These are phyloP conservation scores for Tetragonula clypearis DNA, from an alignment of 1,140 invertebrate species.

Conservation along the genomic window DNA sequence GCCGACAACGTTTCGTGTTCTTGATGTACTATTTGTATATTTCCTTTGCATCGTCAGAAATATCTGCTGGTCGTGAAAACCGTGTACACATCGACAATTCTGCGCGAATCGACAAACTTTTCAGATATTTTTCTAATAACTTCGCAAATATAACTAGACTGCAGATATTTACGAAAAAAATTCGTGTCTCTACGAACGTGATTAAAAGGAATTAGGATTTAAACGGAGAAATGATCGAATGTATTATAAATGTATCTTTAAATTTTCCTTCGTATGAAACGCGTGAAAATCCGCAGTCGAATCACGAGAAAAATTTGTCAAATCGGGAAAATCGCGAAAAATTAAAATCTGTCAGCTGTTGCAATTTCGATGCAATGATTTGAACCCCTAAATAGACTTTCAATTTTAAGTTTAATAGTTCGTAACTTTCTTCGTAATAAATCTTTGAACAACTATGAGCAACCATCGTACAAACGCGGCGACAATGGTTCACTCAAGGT, in stretches of 20 bases:
- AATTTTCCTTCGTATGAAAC: no score
- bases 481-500: no score
- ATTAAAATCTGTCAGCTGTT: neutral
- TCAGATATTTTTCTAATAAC: neutral
- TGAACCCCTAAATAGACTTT: neutral
- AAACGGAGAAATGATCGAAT: rapidly evolving
- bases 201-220: neutral
- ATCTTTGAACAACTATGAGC: no score
- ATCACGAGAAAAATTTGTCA: no score
- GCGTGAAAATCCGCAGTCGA: no score
- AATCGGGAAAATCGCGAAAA: neutral
- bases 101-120: neutral
- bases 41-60: neutral
- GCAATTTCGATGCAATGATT: neutral
- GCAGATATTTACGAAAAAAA: neutral
- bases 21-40: constrained; percentile 5
- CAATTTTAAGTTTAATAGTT: no score
- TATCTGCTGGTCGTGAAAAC: constrained; percentile 1
- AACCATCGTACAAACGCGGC: no score
- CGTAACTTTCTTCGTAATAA: no score
- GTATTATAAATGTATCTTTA: neutral
- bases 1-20: constrained; percentile 5
- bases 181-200: neutral
- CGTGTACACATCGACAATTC: neutral
- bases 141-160: neutral